phyloP scores from a whole-genome alignment of 1,140 invertebrate genomes.

The Euwallacea similis region DNA sequence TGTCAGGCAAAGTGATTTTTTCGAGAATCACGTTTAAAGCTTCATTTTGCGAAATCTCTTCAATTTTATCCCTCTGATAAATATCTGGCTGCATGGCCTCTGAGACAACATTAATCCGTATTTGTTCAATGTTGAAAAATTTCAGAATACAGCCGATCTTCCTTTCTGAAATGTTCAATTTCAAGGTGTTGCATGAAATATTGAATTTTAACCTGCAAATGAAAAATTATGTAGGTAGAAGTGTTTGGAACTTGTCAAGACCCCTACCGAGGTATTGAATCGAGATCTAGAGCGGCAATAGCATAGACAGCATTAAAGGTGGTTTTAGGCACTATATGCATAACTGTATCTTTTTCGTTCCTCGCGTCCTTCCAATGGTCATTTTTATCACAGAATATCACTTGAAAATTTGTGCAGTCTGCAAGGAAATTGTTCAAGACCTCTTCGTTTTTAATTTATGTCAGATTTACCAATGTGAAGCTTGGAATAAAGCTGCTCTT shows the following conservation, averaged over 20 bases:
- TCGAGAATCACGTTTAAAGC: conserved; percentile 36
- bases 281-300: conserved; percentile 42
- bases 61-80: conserved; percentile 30
- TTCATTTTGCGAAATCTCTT: conserved; percentile 9
- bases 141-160: conserved; percentile 67
- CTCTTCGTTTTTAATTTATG: background rate
- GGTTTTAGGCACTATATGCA: conserved; percentile 72
- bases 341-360: conserved; percentile 71
- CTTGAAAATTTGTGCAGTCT: conserved; percentile 69
- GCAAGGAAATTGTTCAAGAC: conserved; percentile 3
- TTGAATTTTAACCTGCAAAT: conserved; percentile 74
- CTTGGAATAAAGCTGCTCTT: conserved; percentile 79
- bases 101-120: conserved; percentile 36
- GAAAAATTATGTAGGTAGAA: background rate
- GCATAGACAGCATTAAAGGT: conserved; percentile 46
- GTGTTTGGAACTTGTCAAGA: background rate
- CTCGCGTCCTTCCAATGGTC: conserved; percentile 77
- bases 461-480: conserved; percentile 60
- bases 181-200: conserved; percentile 69
- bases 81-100: conserved; percentile 36
- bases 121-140: conserved; percentile 62
- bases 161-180: conserved; percentile 77
- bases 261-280: conserved; percentile 46
- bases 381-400: conserved; percentile 64
- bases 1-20: conserved; percentile 31